These are phyloP conservation scores for Eristalis pertinax DNA, from an alignment of 2,888 invertebrate genomes.

Conservation along the genomic window DNA sequence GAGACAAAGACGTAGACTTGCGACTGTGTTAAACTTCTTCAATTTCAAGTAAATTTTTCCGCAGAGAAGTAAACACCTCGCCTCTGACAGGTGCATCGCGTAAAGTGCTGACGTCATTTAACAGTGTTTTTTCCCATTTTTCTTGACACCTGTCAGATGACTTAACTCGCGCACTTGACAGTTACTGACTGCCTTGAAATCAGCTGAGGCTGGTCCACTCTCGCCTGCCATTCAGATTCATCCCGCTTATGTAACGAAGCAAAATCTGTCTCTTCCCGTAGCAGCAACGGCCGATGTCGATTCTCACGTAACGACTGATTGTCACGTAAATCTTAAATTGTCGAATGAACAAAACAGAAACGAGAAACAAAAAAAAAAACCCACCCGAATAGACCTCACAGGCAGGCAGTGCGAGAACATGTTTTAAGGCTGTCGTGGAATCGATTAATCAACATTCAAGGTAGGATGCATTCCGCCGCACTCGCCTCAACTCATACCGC, in stretches of 20 bases:
- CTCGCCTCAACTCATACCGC: conserved; percentile 7
- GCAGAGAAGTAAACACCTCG: too few relatives aligned
- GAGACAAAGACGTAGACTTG: too few relatives aligned
- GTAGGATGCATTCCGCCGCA: conserved; percentile 37
- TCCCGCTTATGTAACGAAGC: not conserved
- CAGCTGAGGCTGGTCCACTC: not conserved
- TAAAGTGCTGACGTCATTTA: too few relatives aligned
- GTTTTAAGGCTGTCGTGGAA: conserved; percentile 15
- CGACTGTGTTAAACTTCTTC: too few relatives aligned
- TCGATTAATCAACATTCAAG: conserved; percentile 63
- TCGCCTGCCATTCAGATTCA: not conserved
- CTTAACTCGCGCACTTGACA: not conserved
- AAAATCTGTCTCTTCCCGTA: not conserved
- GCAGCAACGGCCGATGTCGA: not conserved
- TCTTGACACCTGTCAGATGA: not conserved
- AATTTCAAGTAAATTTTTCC: too few relatives aligned
- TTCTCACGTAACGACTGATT: conserved; percentile 24
- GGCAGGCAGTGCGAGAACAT: conserved; percentile 5
- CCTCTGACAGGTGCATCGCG: too few relatives aligned
- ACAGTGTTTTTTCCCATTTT: not conserved
- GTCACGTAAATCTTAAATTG: conserved; percentile 44
- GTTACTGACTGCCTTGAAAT: not conserved
- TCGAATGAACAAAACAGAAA: not conserved
- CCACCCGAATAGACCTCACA: conserved; percentile 15
- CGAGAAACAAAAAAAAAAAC: not conserved